Evolutionary conservation across 2,888 invertebrate genomes (phyloP).

Genomic region (Spodoptera picta): DNA sequence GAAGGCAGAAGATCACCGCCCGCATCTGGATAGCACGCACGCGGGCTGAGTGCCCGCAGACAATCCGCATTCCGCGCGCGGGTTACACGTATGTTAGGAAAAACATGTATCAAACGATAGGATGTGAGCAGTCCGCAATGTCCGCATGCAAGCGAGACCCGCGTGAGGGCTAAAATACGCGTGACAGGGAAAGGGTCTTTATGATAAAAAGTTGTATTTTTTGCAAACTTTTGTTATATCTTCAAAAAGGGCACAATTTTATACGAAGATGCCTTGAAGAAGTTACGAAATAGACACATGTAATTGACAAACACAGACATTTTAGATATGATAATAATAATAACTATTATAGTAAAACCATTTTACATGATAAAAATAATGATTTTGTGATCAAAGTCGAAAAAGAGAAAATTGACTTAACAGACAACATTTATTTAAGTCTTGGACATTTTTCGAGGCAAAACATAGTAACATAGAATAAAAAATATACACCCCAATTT

Average conservation of each 20-base stretch:
- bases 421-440: not conserved
- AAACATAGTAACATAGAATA: constrained; percentile 2
- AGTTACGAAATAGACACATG: not conserved
- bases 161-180: no score
- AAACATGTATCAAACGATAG: no score
- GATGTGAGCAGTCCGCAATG: no score
- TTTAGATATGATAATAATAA: not conserved
- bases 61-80: no score
- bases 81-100: no score
- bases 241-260: not conserved
- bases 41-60: no score
- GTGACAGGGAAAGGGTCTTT: no score
- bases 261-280: not conserved
- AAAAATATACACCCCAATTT: constrained; percentile 5
- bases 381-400: not conserved
- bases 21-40: no score
- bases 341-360: not conserved
- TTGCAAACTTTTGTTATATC: not conserved
- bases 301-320: constrained; percentile 10
- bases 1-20: no score
- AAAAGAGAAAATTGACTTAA: not conserved
- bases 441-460: not conserved
- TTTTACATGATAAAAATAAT: not conserved
- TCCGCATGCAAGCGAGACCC: no score
- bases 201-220: no score